These are phyloP conservation scores for Phylloscopus collybita DNA, from an alignment of 2,797 vertebrate species.

Conservation along the genomic window DNA sequence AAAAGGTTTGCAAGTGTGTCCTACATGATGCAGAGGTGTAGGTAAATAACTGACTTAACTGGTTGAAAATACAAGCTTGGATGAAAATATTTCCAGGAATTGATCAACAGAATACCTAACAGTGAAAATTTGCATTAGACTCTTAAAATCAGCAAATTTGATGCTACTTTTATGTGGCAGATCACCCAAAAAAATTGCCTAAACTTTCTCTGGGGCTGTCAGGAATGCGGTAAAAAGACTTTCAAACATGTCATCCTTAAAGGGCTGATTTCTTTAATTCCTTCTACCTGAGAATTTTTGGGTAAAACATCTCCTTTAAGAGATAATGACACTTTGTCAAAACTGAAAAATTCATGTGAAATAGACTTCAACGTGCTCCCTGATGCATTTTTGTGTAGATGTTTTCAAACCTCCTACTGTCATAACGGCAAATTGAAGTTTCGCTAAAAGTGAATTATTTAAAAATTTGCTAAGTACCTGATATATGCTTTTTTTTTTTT, in stretches of 20 bases:
- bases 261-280: background rate
- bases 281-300: background rate
- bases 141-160: background rate
- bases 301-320: background rate
- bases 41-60: background rate
- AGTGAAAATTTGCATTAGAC: background rate
- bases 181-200: background rate
- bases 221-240: background rate
- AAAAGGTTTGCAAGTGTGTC: background rate
- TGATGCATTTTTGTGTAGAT: background rate
- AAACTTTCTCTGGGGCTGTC: background rate
- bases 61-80: background rate
- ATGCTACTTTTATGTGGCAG: background rate
- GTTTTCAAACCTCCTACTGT: background rate
- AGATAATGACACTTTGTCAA: background rate
- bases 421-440: background rate
- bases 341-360: background rate
- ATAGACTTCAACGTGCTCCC: background rate
- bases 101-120: background rate
- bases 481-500: background rate
- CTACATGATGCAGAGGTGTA: background rate
- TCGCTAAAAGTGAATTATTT: background rate
- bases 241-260: background rate
- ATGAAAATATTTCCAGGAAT: background rate
- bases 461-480: background rate